These are phyloP conservation scores for Thaleichthys pacificus DNA, from an alignment of 2,797 vertebrate genomes.

Conservation along the genomic window DNA sequence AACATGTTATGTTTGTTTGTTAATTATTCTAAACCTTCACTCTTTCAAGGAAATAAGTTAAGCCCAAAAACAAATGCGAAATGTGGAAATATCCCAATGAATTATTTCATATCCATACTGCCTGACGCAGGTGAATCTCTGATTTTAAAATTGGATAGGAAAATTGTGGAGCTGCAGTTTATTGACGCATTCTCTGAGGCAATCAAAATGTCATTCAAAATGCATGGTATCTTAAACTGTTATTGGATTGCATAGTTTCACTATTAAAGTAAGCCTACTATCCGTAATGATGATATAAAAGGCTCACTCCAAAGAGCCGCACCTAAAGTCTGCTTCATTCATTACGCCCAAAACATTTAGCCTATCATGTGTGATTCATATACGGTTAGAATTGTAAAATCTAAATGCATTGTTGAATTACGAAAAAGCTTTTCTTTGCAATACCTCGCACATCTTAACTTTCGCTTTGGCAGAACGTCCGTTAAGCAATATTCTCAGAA, in stretches of 20 bases:
- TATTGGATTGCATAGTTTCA: constrained; percentile 33
- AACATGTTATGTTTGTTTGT: too few species aligned
- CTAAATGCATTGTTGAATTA: background rate
- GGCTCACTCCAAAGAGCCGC: constrained; percentile 4
- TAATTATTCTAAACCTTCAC: background rate
- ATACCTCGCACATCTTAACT: constrained; percentile 1
- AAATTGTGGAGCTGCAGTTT: background rate
- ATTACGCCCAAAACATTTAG: constrained; percentile 5
- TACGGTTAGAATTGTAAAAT: background rate
- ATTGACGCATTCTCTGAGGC: constrained; percentile 1
- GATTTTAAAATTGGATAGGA: constrained; percentile 1
- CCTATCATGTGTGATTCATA: background rate
- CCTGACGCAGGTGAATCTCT: background rate
- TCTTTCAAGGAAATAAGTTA: background rate
- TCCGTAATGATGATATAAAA: background rate
- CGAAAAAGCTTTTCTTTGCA: background rate
- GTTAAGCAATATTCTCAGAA: background rate
- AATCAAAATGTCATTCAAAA: constrained; percentile 1
- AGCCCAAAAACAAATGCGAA: background rate
- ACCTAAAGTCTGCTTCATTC: constrained; percentile 3
- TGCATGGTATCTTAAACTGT: constrained; percentile 44
- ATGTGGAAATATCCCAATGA: background rate
- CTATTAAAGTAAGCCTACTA: background rate
- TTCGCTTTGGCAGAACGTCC: background rate
- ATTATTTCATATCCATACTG: constrained; percentile 3